These are phyloP conservation scores for Siniperca obscura DNA, from an alignment of 2,797 vertebrate species.

Conservation along the genomic window DNA sequence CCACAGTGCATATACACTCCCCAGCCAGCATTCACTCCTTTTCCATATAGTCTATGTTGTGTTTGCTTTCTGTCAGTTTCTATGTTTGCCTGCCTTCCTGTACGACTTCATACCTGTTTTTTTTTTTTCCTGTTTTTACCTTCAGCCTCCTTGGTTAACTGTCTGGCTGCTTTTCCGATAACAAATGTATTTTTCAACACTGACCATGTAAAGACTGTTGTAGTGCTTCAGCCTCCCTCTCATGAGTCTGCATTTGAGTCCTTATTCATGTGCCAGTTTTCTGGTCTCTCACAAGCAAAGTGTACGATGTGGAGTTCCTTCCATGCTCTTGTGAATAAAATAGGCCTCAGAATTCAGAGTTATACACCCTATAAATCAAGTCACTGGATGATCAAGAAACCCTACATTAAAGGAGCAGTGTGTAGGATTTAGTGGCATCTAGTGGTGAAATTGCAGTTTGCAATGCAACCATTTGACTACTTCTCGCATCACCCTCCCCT, in stretches of 20 bases:
- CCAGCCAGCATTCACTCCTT: neutral
- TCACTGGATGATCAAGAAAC: neutral
- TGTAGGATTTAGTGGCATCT: too few relatives aligned
- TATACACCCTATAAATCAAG: neutral
- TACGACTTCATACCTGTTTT: neutral
- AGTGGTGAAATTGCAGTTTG: too few relatives aligned
- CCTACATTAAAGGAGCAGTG: neutral
- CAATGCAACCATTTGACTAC: too few relatives aligned
- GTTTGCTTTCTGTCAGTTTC: neutral
- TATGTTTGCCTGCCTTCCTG: constrained; percentile 2
- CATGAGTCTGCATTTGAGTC: neutral
- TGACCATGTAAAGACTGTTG: too few relatives aligned
- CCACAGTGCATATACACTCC: neutral
- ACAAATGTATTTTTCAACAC: neutral
- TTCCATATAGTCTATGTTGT: neutral
- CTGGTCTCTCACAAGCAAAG: neutral
- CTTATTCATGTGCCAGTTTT: neutral
- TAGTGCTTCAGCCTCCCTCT: neutral
- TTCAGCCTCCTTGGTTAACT: neutral
- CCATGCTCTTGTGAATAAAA: neutral
- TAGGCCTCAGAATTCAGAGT: neutral
- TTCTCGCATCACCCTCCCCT: too few relatives aligned
- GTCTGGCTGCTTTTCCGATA: neutral
- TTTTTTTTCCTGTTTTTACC: neutral
- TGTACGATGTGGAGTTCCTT: neutral